These are phyloP conservation scores for Mus spretus DNA, from an alignment of 2,797 vertebrate species.

Conservation along the genomic window DNA sequence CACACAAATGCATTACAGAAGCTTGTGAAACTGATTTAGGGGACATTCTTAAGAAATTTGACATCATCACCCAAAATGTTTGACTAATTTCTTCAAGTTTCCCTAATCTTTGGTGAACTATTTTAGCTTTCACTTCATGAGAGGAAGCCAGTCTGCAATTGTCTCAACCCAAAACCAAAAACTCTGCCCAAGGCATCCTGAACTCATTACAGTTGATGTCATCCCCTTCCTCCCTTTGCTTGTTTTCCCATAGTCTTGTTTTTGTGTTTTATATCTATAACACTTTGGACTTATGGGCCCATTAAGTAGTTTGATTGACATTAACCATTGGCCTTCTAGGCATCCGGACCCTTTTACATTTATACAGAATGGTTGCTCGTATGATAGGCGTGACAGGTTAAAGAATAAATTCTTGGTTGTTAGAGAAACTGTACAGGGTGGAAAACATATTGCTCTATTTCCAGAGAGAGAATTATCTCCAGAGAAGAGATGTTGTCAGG, in stretches of 20 bases:
- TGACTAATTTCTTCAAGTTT: background rate
- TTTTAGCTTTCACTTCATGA: constrained; percentile 56
- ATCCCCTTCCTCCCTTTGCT: constrained; percentile 21
- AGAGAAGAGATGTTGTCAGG: constrained; percentile 65
- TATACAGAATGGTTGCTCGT: constrained; percentile 61
- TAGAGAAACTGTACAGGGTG: constrained; percentile 70
- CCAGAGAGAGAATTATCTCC: constrained; percentile 62
- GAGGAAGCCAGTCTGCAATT: background rate
- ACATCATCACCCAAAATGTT: background rate
- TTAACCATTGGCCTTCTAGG: constrained; percentile 18
- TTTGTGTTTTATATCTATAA: background rate
- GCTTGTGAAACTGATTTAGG: background rate
- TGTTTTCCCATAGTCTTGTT: background rate
- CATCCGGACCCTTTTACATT: constrained; percentile 13
- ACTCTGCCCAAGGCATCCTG: background rate
- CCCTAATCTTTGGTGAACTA: background rate
- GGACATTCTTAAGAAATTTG: background rate
- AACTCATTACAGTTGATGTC: background rate
- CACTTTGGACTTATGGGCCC: background rate
- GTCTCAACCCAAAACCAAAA: background rate
- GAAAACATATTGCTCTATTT: constrained; percentile 62
- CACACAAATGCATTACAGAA: background rate
- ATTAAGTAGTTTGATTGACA: constrained; percentile 69
- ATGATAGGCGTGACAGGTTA: constrained; percentile 64
- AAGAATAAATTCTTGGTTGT: constrained; percentile 76